A percentile compares a stretch with the other conserved stretches of the same genome.
Conservation (phyloP, 2,113 vertebrate species). For the Pelvicachromis taeniatus region DNA sequence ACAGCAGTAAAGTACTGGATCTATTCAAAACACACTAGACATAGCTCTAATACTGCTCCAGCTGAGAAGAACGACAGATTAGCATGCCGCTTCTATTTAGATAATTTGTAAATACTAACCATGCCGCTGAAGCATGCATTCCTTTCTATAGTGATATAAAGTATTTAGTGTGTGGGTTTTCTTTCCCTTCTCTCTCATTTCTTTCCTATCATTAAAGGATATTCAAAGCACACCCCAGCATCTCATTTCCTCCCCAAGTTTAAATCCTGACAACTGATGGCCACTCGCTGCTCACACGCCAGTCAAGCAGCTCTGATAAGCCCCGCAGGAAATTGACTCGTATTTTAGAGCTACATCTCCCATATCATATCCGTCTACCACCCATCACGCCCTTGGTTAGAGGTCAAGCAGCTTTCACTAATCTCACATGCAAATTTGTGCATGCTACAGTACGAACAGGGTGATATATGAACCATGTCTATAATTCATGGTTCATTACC, state of each 20-base stretch:
- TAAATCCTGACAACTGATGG: constrained; percentile 70
- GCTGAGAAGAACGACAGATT: constrained; percentile 28
- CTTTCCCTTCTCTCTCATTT: constrained; percentile 2
- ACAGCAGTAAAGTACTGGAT: constrained; percentile 20
- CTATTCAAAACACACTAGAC: constrained; percentile 40
- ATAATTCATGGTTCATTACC: constrained; percentile 33
- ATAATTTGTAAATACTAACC: constrained; percentile 35
- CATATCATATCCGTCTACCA: constrained; percentile 45
- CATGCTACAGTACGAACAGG: constrained; percentile 14
- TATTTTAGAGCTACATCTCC: constrained; percentile 52
- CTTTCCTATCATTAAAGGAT: constrained; percentile 36
- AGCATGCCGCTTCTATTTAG: constrained; percentile 19
- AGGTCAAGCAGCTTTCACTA: constrained; percentile 64
- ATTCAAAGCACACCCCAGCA: constrained; percentile 54
- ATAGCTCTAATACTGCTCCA: constrained; percentile 26
- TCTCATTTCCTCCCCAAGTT: constrained; percentile 69
- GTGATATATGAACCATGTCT: constrained; percentile 27
- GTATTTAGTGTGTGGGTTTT: not conserved
- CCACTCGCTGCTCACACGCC: constrained; percentile 58
- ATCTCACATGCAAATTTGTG: constrained; percentile 59
- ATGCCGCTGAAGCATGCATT: not conserved
- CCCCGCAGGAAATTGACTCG: constrained; percentile 66
- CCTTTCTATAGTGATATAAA: not conserved
- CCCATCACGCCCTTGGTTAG: constrained; percentile 57
- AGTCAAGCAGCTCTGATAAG: constrained; percentile 65